phyloP scores from a whole-genome alignment of 1,140 invertebrate genomes.

The Atta colombica region DNA sequence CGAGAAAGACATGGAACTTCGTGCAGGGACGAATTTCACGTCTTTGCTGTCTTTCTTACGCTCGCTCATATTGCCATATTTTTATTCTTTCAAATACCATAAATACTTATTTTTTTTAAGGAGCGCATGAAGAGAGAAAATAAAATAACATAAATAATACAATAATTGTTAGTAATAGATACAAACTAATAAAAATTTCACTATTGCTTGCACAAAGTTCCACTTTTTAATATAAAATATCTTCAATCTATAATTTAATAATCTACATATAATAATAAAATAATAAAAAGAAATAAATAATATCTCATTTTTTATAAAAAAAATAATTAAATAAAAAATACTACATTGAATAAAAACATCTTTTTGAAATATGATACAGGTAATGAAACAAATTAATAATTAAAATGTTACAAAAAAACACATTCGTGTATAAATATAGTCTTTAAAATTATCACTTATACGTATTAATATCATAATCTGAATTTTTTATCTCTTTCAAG shows the following conservation, averaged over 20 bases:
- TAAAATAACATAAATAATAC: conserved; percentile 6
- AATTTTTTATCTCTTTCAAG: too few species aligned
- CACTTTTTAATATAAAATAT: background rate
- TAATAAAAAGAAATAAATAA: background rate
- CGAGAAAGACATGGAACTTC: conserved; percentile 5
- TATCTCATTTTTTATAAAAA: conserved; percentile 3
- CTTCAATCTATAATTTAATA: background rate
- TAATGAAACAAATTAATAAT: too few species aligned
- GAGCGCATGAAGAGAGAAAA: background rate
- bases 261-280: background rate
- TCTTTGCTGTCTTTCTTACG: background rate
- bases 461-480: too few species aligned
- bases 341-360: too few species aligned
- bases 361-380: too few species aligned
- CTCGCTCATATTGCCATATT: background rate
- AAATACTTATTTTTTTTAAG: background rate
- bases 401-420: too few species aligned
- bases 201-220: background rate
- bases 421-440: too few species aligned
- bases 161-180: background rate
- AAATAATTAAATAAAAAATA: background rate
- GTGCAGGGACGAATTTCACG: conserved; percentile 30
- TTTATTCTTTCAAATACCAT: background rate
- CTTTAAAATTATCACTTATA: too few species aligned
- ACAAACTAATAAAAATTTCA: background rate